phyloP scores from a whole-genome alignment of 2,797 vertebrate species.

The Crocidura indochinensis region DNA sequence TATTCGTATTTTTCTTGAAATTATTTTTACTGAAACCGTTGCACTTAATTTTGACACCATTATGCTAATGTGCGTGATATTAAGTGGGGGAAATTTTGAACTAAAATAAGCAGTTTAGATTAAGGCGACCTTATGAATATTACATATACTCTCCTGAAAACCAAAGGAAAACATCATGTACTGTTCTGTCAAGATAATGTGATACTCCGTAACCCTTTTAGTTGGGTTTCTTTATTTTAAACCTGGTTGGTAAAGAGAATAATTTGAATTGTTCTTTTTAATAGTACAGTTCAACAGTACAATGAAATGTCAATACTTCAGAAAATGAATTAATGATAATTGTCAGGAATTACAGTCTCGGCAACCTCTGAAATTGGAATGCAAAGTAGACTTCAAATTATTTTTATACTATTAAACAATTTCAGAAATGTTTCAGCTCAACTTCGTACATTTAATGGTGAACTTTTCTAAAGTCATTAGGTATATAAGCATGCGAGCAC shows the following conservation, averaged over 20 bases:
- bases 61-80: constrained; percentile 13
- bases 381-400: constrained; percentile 70
- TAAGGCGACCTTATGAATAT: constrained; percentile 71
- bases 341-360: constrained; percentile 77
- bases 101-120: constrained; percentile 58
- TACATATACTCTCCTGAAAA: constrained; percentile 82
- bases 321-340: constrained; percentile 84
- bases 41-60: constrained; percentile 37
- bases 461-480: constrained; percentile 25
- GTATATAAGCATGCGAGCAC: neutral
- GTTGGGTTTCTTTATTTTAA: constrained; percentile 75
- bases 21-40: constrained; percentile 55
- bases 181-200: constrained; percentile 83
- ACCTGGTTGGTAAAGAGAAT: constrained; percentile 80
- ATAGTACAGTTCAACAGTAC: constrained; percentile 76
- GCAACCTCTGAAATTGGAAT: constrained; percentile 58
- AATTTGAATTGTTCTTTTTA: constrained; percentile 87
- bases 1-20: constrained; percentile 49
- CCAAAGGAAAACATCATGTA: constrained; percentile 82
- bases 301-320: constrained; percentile 78
- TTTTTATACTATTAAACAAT: constrained; percentile 74
- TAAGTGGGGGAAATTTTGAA: constrained; percentile 40
- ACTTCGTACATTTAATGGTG: constrained; percentile 75
- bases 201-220: constrained; percentile 81
- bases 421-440: constrained; percentile 58